Percentiles rank a stretch among this genome's conserved stretches.
Conservation (phyloP, 2,797 vertebrate species). For the Heliangelus exortis region DNA sequence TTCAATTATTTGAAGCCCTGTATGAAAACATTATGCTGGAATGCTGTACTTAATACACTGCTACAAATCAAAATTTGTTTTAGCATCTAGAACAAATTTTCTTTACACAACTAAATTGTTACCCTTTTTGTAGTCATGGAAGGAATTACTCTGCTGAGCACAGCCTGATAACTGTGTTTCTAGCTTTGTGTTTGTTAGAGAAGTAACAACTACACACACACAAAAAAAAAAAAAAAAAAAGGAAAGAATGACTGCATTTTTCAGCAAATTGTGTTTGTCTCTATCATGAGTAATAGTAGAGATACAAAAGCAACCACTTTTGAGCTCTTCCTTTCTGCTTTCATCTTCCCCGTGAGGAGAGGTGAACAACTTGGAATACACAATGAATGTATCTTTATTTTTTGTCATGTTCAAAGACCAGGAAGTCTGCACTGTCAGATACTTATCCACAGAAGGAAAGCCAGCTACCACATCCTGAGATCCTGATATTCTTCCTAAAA, state of each 20-base stretch:
- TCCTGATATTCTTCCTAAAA: neutral
- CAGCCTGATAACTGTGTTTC: neutral
- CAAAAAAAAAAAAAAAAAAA: neutral
- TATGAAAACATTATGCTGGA: neutral
- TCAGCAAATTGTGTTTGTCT: neutral
- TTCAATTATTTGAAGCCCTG: neutral
- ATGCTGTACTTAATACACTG: neutral
- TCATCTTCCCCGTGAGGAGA: neutral
- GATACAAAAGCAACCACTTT: neutral
- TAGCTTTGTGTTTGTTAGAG: neutral
- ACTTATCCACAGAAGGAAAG: neutral
- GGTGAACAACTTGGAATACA: neutral
- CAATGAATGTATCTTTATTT: neutral
- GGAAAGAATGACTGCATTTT: neutral
- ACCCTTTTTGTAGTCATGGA: neutral
- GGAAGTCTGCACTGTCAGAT: neutral
- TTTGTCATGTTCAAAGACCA: neutral
- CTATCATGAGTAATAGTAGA: neutral
- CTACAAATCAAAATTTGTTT: neutral
- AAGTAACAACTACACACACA: neutral
- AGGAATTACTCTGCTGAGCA: neutral
- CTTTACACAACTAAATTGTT: neutral
- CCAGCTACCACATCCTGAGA: neutral
- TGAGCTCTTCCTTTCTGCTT: neutral
- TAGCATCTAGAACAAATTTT: neutral